Evolutionary conservation across 2,797 vertebrate genomes (phyloP), one percentile per base, ranked within the genome.

Genomic region (Microctenopoma lineatum): DNA sequence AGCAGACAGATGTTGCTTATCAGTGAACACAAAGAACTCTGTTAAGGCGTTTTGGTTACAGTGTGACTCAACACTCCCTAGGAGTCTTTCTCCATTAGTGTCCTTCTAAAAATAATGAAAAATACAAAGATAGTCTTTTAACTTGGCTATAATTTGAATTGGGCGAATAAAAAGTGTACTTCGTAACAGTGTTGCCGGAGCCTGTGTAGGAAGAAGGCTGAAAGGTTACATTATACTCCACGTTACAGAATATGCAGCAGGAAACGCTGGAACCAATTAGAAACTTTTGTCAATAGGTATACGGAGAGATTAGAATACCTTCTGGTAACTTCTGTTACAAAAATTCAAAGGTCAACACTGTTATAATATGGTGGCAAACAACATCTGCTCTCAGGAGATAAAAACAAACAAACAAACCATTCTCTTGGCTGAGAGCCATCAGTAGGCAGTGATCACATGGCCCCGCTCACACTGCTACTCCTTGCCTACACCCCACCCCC

Each of bases 1-100:
- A 84, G 71, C 27, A 61, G 79, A 88, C 90, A 93, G 90, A 90
- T 92, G 89, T 77, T 90, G 65, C 86, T 88, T 81, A 87, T 88
- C 85, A 81, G 76, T 16, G 15, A 64, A 79, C 67, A 89, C 84
- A 92, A 90, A 90, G 84, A 69, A 64, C 77, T 84, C 68, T 74
- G 81, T 90, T 86, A 82, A 63, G 79, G 73, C 73, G 5, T 66
- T 77, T 73, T 72, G 48, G 81, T 75, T 75, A 71, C 66, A 87
- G 77, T 82, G 66, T 90, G 91, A 92, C 77, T 91, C 90, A 91
- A 85, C 85, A 66, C 64, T 86, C 60, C 68, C 50, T 29, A 44
- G 56, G 73, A 26, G 34, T 59, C 45, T 55, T 39, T 77, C 47
- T 69, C 25, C 44, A 45, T 61, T 69, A 53, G 21, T 55, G 65